These are phyloP conservation scores for Molanna angustata DNA, from an alignment of 2,888 invertebrate genomes.

Conservation along the genomic window DNA sequence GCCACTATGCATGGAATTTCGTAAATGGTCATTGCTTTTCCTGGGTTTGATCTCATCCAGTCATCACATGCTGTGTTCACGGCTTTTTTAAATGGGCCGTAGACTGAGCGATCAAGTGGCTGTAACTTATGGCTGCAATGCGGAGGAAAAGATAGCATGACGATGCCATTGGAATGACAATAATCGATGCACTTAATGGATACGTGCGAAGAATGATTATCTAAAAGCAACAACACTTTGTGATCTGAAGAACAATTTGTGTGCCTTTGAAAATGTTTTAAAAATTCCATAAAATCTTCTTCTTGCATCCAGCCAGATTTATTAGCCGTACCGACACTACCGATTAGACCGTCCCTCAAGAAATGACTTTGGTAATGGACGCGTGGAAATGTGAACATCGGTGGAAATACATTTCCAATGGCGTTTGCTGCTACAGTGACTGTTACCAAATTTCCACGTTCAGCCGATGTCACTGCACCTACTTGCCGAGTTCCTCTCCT, in stretches of 20 bases:
- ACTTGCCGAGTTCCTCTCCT: slow-evolving; percentile 39
- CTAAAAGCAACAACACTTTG: slow-evolving; percentile 9
- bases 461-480: slow-evolving; percentile 38
- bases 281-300: slow-evolving; percentile 6
- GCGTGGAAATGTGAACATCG: slow-evolving; percentile 39
- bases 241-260: slow-evolving; percentile 11
- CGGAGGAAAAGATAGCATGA: slow-evolving; percentile 8
- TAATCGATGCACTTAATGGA: slow-evolving; percentile 5
- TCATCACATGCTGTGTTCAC: slow-evolving; percentile 21
- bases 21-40: slow-evolving; percentile 28
- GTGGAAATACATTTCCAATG: slow-evolving; percentile 37
- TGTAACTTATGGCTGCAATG: slow-evolving; percentile 1
- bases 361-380: slow-evolving; percentile 34
- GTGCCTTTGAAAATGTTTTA: slow-evolving; percentile 20
- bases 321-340: slow-evolving; percentile 34
- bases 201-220: slow-evolving; percentile 20
- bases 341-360: slow-evolving; percentile 34
- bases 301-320: slow-evolving; percentile 37
- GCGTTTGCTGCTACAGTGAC: slow-evolving; percentile 36
- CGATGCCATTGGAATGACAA: slow-evolving; percentile 2
- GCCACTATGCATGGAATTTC: slow-evolving; percentile 16
- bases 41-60: slow-evolving; percentile 29
- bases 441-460: slow-evolving; percentile 39
- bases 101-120: slow-evolving; percentile 5
- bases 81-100: slow-evolving; percentile 12